Evolutionary conservation across 2,113 vertebrate genomes (phyloP), one percentile per base, ranked within the genome.

Genomic region (Arizona elegans): DNA sequence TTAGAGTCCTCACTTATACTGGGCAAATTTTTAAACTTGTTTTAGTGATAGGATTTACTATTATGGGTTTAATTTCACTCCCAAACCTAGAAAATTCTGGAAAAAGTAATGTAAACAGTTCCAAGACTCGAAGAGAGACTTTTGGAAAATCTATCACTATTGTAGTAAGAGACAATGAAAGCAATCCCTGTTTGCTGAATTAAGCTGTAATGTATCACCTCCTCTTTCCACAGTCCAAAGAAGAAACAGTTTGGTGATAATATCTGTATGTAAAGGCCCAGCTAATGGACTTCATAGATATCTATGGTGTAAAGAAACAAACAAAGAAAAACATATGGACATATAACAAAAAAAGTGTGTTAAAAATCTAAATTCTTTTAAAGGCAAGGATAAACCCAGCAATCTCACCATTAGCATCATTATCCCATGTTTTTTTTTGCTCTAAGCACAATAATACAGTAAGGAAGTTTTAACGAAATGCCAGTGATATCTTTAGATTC

Each of bases 51-150:
- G 93, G 94, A 94, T 96, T 95, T 96, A 95, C 94, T 96, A 95
- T 96, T 95, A 93, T 96, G 95, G 95, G 95, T 96, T 96, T 97
- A 96, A 97, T 97, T 97, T 96, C 95, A 50, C 1, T 26, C 33
- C 12, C 12, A 95, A 96, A 96, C 91, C 92, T 94, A 93, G 29
- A 33, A 8, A 65, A n/a, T 24, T 92, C 8, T 38, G 13, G n/a
- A 24, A 29, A 54, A 65, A 33, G 5, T 54, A 24, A 13, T 53
- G 47, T 29, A 92, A 52, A 87, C 29, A 87, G 33, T 62, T 54
- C 9, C 15, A 8, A 23, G 3, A 50, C 59, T 3, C 3, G 58
- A 33, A 11, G 70, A 23, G 3, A 19, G 8, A 52, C 33, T 62
- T 17, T 54, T 81, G 12, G 55, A 87, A 91, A n/a, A 81, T 24